Conservation (phyloP, 1,140 invertebrate genomes). For the Sitophilus oryzae region DNA sequence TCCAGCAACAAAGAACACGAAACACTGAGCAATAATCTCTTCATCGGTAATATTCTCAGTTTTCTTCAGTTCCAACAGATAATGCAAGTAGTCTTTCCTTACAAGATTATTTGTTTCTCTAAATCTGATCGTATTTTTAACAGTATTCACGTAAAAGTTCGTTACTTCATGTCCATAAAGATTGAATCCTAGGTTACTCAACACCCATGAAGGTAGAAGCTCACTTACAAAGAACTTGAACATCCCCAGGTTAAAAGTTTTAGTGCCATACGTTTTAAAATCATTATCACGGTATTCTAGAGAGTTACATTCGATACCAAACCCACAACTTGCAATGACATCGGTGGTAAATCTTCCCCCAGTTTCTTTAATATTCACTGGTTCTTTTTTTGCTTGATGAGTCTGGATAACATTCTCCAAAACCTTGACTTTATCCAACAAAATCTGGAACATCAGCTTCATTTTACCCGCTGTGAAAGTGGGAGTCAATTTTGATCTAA, state of each 20-base stretch:
- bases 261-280: neutral
- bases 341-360: constrained; percentile 26
- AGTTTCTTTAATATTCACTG: constrained; percentile 10
- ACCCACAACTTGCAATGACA: constrained; percentile 12
- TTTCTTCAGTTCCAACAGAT: neutral
- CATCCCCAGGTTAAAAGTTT: neutral
- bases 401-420: constrained; percentile 1
- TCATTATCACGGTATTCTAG: neutral
- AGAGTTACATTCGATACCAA: constrained; percentile 2
- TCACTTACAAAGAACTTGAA: neutral
- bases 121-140: constrained; percentile 38
- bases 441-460: constrained; percentile 41
- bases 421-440: neutral
- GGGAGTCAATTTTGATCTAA: constrained; percentile 44
- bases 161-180: constrained; percentile 1
- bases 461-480: constrained; percentile 48
- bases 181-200: neutral
- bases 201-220: neutral
- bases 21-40: constrained; percentile 50
- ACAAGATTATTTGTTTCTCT: constrained; percentile 35
- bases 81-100: constrained; percentile 10
- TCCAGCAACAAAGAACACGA: constrained; percentile 58
- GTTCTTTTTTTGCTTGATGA: neutral
- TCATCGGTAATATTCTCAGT: neutral
- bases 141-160: constrained; percentile 31